These are phyloP conservation scores for Luscinia megarhynchos DNA, from an alignment of 2,797 vertebrate genomes.

Conservation along the genomic window DNA sequence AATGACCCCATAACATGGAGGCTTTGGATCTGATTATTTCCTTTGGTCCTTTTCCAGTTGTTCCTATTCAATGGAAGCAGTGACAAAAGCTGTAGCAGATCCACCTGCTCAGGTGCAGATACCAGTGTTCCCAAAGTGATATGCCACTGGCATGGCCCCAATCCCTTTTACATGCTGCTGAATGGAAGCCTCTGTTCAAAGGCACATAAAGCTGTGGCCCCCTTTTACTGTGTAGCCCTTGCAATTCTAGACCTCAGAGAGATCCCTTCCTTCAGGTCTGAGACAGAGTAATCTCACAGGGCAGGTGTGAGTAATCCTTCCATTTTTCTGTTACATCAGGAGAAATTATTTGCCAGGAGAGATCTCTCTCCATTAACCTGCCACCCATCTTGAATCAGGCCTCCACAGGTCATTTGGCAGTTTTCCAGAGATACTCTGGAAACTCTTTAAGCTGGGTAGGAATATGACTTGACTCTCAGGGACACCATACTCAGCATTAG, in stretches of 20 bases:
- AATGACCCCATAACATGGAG: neutral
- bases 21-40: neutral
- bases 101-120: neutral
- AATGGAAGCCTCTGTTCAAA: neutral
- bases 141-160: neutral
- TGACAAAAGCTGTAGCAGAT: conserved; percentile 2
- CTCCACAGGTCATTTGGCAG: neutral
- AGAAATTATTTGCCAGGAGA: neutral
- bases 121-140: neutral
- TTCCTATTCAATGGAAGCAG: neutral
- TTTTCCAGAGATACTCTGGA: neutral
- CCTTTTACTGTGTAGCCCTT: neutral
- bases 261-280: neutral
- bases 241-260: neutral
- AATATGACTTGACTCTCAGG: neutral
- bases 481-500: neutral
- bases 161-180: neutral
- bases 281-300: neutral
- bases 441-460: neutral
- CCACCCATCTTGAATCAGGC: neutral
- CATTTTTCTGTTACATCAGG: neutral
- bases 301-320: neutral
- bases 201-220: neutral
- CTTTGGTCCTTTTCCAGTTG: conserved; percentile 13
- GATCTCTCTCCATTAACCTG: neutral